Evolutionary conservation across 2,113 vertebrate genomes (phyloP).

Genomic region (Brienomyrus longianalis): DNA sequence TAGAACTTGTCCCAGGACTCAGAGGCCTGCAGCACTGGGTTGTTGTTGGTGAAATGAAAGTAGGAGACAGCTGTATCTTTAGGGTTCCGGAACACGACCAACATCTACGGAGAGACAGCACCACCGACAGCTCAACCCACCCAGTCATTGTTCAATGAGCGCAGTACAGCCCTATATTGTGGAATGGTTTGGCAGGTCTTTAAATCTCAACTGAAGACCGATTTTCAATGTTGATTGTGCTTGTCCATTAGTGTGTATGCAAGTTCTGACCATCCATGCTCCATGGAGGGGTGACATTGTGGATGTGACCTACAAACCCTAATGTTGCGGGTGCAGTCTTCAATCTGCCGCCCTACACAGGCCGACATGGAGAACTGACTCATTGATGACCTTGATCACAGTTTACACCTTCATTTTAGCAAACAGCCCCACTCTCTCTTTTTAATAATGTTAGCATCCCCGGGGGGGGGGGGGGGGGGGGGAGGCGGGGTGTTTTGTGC

Average conservation of each 20-base stretch:
- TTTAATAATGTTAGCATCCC: too few species aligned
- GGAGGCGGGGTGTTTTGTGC: too few species aligned
- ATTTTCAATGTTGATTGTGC: background rate
- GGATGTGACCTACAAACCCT: background rate
- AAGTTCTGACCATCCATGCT: background rate
- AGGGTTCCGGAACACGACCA: slow-evolving; percentile 71
- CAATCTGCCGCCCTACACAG: background rate
- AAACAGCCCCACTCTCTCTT: background rate
- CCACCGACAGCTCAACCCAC: background rate
- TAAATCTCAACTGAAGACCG: background rate
- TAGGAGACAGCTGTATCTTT: slow-evolving; percentile 71
- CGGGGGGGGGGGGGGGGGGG: too few species aligned
- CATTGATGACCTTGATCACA: background rate
- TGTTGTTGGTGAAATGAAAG: slow-evolving; percentile 69
- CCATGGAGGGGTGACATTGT: background rate
- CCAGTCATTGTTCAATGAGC: background rate
- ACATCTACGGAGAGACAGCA: slow-evolving; percentile 45
- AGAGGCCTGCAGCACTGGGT: slow-evolving; percentile 51
- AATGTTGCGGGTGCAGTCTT: background rate
- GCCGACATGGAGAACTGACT: background rate
- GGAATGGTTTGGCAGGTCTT: background rate
- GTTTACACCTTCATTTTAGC: background rate
- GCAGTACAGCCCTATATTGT: background rate
- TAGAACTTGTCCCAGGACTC: slow-evolving; percentile 70
- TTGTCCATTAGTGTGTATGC: background rate